phyloP scores from a whole-genome alignment of 1,140 invertebrate species.

The Anoplolepis gracilipes region DNA sequence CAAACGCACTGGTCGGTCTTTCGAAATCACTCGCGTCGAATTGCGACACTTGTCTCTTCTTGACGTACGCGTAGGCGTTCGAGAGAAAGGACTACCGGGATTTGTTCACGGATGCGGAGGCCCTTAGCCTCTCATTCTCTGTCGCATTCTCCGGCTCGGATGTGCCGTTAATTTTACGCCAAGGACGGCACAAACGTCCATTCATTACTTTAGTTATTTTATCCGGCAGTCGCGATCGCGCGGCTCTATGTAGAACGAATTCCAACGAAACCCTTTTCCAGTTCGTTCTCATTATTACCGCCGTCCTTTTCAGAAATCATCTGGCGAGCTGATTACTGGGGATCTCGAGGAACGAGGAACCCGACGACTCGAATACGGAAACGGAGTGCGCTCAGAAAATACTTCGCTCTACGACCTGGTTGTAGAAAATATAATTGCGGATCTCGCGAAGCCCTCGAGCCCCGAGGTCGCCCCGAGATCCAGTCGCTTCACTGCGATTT shows the following conservation, averaged over 20 bases:
- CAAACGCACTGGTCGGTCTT: background rate
- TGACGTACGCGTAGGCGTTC: background rate
- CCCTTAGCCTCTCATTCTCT: background rate
- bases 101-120: background rate
- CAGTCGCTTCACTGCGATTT: background rate
- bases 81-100: slow-evolving; percentile 12
- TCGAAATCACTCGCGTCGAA: slow-evolving; percentile 22
- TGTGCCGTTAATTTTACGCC: slow-evolving; percentile 63
- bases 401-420: slow-evolving; percentile 1
- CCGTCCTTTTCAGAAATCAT: slow-evolving; percentile 65
- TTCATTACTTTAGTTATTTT: slow-evolving; percentile 54
- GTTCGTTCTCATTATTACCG: slow-evolving; percentile 54
- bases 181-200: slow-evolving; percentile 46
- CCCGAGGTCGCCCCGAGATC: background rate
- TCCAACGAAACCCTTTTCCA: slow-evolving; percentile 58
- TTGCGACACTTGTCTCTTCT: slow-evolving; percentile 26
- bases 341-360: slow-evolving; percentile 54
- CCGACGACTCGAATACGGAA: slow-evolving; percentile 37
- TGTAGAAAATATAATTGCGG: slow-evolving; percentile 38
- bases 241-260: slow-evolving; percentile 41
- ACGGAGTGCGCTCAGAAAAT: slow-evolving; percentile 27
- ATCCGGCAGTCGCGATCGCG: background rate
- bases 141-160: slow-evolving; percentile 55
- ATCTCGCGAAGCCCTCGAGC: background rate
- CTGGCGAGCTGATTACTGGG: slow-evolving; percentile 68